Evolutionary conservation across 2,888 invertebrate genomes (phyloP).

Genomic region (Nemurella pictetii): DNA sequence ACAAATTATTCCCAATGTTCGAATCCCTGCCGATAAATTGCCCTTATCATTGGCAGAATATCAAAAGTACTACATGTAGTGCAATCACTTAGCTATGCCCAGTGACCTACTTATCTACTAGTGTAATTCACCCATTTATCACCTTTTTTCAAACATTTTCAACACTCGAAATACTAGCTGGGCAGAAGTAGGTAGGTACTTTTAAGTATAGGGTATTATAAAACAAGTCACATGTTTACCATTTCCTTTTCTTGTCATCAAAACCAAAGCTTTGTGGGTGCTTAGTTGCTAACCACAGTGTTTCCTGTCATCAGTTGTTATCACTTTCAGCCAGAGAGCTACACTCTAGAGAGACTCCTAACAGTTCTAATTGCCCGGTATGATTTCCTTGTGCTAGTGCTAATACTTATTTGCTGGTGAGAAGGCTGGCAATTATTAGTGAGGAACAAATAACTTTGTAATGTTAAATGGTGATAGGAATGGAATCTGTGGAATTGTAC

Average conservation of each 20-base stretch:
- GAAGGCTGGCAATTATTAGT: not conserved
- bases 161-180: not conserved
- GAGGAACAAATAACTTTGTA: not conserved
- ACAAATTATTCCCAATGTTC: not conserved
- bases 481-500: constrained; percentile 54
- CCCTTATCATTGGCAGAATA: not conserved
- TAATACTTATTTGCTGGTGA: not conserved
- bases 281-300: not conserved
- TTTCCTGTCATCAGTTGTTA: constrained; percentile 13
- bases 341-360: constrained; percentile 6
- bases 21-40: not conserved
- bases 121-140: not conserved
- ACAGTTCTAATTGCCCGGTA: not conserved
- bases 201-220: constrained; percentile 4
- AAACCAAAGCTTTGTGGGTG: constrained; percentile 18
- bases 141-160: not conserved
- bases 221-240: constrained; percentile 5
- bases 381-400: not conserved
- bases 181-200: not conserved
- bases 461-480: constrained; percentile 34
- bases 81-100: not conserved
- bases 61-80: not conserved
- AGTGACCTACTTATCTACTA: not conserved
- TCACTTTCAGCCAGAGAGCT: constrained; percentile 1
- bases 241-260: constrained; percentile 20